phyloP scores from a whole-genome alignment of 1,140 invertebrate genomes.

The Microplitis mediator region DNA sequence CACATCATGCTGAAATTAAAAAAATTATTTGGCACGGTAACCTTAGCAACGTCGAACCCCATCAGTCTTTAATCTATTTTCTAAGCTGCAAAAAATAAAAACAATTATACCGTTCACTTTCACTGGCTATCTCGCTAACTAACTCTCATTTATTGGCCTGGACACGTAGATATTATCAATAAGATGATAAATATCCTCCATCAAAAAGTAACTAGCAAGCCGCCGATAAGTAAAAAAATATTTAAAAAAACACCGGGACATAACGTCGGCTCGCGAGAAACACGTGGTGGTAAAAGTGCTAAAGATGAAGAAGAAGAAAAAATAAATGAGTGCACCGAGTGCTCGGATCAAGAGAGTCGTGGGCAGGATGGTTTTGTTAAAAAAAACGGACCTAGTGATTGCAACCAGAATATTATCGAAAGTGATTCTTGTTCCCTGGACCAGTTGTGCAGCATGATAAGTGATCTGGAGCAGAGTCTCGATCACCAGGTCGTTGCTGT shows the following conservation, averaged over 20 bases:
- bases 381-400: conserved; percentile 34
- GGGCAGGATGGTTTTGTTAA: neutral
- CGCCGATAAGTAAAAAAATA: conserved; percentile 28
- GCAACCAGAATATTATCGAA: conserved; percentile 52
- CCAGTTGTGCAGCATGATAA: conserved; percentile 51
- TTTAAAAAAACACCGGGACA: conserved; percentile 6
- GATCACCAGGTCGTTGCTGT: neutral
- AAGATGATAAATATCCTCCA: conserved; percentile 42
- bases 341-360: neutral
- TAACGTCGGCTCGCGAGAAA: neutral
- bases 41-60: neutral
- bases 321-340: neutral
- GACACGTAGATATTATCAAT: neutral
- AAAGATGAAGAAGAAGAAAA: conserved; percentile 5
- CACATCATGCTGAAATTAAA: neutral
- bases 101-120: neutral
- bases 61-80: neutral
- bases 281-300: neutral
- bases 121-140: too few relatives aligned
- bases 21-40: neutral
- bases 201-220: conserved; percentile 36
- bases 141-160: too few relatives aligned
- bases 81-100: neutral
- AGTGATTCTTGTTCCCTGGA: conserved; percentile 44
- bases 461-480: conserved; percentile 44